Conservation (phyloP, 1,140 invertebrate genomes). For the Acromyrmex echinatior region DNA sequence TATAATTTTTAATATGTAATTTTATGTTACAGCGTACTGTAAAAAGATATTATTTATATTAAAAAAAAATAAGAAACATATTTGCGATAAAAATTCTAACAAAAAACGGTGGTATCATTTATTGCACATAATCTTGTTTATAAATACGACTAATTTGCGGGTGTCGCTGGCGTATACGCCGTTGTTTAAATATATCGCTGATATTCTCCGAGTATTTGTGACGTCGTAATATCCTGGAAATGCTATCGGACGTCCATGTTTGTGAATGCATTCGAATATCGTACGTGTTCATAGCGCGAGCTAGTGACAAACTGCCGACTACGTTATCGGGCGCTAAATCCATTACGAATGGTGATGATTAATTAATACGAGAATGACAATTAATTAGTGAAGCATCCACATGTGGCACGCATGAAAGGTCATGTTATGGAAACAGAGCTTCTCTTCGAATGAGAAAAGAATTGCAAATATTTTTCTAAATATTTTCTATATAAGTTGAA, state of each 20-base stretch:
- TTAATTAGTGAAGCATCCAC: conserved; percentile 33
- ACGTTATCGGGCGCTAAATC: conserved; percentile 52
- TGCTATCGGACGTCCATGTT: conserved; percentile 50
- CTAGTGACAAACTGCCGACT: conserved; percentile 52
- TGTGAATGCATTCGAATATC: conserved; percentile 48
- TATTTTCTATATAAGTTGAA: neutral
- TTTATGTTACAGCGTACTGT: neutral
- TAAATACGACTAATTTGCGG: conserved; percentile 28
- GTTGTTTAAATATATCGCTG: conserved; percentile 52
- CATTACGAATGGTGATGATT: conserved; percentile 59
- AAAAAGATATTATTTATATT: neutral
- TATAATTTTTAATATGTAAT: neutral
- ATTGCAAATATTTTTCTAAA: neutral
- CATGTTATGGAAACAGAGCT: neutral
- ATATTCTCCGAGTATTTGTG: conserved; percentile 40
- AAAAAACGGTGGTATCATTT: neutral
- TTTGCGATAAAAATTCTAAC: neutral
- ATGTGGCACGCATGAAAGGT: conserved; percentile 23
- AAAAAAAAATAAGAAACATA: neutral
- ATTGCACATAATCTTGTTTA: conserved; percentile 16
- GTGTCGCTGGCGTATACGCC: neutral
- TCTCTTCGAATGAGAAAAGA: neutral
- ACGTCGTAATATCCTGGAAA: conserved; percentile 47
- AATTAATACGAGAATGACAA: conserved; percentile 54
- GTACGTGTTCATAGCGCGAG: conserved; percentile 30